Evolutionary conservation across 2,888 invertebrate species (phyloP).

Genomic region (Myopa tessellatipennis): DNA sequence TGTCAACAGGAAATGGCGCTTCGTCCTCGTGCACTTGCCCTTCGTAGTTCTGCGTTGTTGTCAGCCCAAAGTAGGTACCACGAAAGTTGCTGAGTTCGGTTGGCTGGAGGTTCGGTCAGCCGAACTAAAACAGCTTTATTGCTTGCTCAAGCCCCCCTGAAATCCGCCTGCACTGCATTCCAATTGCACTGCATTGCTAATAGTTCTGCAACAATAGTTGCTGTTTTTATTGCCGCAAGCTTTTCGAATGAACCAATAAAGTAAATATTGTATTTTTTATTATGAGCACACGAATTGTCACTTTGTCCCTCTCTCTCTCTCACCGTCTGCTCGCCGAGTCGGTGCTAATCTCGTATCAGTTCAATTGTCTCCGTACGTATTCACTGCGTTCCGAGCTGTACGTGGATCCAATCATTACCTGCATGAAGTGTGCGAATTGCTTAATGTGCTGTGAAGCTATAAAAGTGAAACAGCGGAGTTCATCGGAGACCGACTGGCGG

Average conservation of each 20-base stretch:
- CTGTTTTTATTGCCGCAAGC: not conserved
- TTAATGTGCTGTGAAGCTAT: constrained; percentile 62
- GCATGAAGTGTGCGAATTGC: constrained; percentile 61
- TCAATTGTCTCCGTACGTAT: not conserved
- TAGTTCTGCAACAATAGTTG: not conserved
- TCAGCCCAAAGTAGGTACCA: no score
- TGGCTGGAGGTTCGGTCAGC: constrained; percentile 10
- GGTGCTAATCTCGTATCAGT: not conserved
- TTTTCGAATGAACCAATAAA: constrained; percentile 4
- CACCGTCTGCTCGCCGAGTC: not conserved
- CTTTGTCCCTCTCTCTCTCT: not conserved
- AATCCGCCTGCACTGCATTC: not conserved
- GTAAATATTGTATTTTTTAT: no score
- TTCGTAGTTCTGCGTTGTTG: no score
- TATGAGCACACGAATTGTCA: not conserved
- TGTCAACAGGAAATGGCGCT: constrained; percentile 25
- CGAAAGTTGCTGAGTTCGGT: not conserved
- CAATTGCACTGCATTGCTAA: not conserved
- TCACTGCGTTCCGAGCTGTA: not conserved
- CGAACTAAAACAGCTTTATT: not conserved
- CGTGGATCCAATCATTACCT: constrained; percentile 64
- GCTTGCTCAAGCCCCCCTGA: not conserved
- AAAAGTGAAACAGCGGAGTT: constrained; percentile 28
- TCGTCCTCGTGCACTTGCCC: not conserved
- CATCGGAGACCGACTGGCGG: constrained; percentile 25